phyloP scores from a whole-genome alignment of 2,797 vertebrate genomes.

The Thaleichthys pacificus region DNA sequence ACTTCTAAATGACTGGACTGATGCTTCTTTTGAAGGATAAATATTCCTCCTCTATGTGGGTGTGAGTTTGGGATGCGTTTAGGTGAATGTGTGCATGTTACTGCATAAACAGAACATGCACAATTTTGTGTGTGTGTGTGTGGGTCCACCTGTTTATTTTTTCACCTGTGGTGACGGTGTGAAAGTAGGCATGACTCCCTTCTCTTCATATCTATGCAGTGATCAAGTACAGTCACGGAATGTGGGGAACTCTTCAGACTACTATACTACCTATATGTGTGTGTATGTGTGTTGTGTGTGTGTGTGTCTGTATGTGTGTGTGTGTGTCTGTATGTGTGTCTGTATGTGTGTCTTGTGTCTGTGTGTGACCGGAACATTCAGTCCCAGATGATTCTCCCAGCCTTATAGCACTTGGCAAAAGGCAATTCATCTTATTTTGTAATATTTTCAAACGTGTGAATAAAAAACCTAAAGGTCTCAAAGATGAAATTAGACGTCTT shows the following conservation, averaged over 20 bases:
- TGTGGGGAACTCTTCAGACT: conserved; percentile 49
- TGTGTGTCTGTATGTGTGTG: conserved; percentile 1
- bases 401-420: conserved; percentile 57
- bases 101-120: no score
- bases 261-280: conserved; percentile 55
- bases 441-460: conserved; percentile 62
- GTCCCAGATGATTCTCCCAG: conserved; percentile 42
- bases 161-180: conserved; percentile 7
- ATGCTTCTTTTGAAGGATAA: not conserved
- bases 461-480: conserved; percentile 54
- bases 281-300: conserved; percentile 9
- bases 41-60: not conserved
- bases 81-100: not conserved
- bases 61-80: not conserved
- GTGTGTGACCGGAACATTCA: conserved; percentile 40
- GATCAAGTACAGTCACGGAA: conserved; percentile 51
- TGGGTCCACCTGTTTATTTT: no score
- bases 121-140: not conserved
- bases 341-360: conserved; percentile 20
- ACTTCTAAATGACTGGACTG: not conserved
- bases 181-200: conserved; percentile 9
- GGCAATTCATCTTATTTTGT: conserved; percentile 61
- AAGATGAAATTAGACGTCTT: conserved; percentile 23
- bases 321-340: not conserved
- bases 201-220: conserved; percentile 64